Conservation (phyloP, 2,113 vertebrate genomes). For the Aleadryas rufinucha region DNA sequence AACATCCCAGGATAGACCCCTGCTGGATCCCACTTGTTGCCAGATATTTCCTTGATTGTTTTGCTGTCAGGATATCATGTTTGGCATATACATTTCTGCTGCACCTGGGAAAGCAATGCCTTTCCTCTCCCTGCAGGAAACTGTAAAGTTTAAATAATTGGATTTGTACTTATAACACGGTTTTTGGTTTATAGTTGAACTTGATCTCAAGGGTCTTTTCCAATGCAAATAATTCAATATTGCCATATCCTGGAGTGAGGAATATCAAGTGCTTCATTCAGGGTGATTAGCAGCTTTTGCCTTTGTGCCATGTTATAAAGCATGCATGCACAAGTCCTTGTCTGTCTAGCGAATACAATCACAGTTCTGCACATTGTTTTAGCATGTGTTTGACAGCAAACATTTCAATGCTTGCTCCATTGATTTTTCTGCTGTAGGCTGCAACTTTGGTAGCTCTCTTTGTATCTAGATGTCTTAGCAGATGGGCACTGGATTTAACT, state of each 20-base stretch:
- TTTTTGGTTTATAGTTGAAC: not conserved
- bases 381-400: not conserved
- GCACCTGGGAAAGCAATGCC: not conserved
- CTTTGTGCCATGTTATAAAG: not conserved
- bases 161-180: not conserved
- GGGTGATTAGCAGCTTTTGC: not conserved
- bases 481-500: not conserved
- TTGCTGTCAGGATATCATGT: not conserved
- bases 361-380: not conserved
- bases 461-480: not conserved
- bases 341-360: not conserved
- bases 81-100: not conserved
- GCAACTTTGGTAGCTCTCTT: not conserved
- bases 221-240: not conserved
- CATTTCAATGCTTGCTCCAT: fast-evolving
- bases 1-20: fast-evolving
- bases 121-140: not conserved
- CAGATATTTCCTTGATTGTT: not conserved
- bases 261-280: not conserved
- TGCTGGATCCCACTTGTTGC: not conserved
- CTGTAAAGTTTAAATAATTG: not conserved
- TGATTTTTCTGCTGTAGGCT: not conserved
- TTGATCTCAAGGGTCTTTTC: not conserved
- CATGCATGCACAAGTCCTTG: not conserved
- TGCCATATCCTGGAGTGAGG: not conserved